A percentile compares a stretch with the other conserved stretches of the same genome.
Evolutionary conservation across 2,888 invertebrate species (phyloP).

Genomic region (Brenthis ino): DNA sequence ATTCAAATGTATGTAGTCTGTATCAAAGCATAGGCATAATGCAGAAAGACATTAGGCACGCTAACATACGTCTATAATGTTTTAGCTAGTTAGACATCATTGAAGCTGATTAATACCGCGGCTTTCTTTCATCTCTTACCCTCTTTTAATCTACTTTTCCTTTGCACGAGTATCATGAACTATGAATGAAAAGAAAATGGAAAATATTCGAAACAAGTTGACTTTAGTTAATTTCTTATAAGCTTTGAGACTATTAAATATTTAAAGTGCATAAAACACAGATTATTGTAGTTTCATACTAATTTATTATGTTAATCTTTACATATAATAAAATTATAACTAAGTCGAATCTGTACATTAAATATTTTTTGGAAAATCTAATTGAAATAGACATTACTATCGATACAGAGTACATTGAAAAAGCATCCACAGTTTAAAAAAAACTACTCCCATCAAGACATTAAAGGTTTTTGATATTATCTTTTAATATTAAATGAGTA

Average conservation of each 20-base stretch:
- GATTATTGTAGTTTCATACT: slow-evolving; percentile 10
- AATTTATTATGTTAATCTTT: background rate
- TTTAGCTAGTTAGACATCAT: slow-evolving; percentile 29
- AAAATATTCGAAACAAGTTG: slow-evolving; percentile 1
- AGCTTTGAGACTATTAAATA: slow-evolving; percentile 4
- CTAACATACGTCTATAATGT: slow-evolving; percentile 29
- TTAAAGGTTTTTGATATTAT: no score
- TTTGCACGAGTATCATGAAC: slow-evolving; percentile 11
- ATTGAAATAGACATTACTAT: no score
- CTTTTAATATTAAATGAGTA: no score
- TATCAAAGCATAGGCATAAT: slow-evolving; percentile 30
- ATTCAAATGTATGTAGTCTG: slow-evolving; percentile 23
- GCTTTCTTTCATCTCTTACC: slow-evolving; percentile 34
- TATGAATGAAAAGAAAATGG: slow-evolving; percentile 7
- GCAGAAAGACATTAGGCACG: slow-evolving; percentile 37
- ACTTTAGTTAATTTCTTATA: background rate
- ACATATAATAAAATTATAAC: no score
- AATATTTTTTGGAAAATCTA: no score
- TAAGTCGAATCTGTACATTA: no score
- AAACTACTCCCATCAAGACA: no score
- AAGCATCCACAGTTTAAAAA: no score
- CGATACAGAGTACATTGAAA: no score
- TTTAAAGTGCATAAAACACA: background rate
- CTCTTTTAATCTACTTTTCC: slow-evolving; percentile 19
- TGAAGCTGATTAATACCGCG: slow-evolving; percentile 34